A percentile compares a stretch with the other conserved stretches of the same genome.
Evolutionary conservation across 2,888 invertebrate species (phyloP).

Genomic region (Drepana falcataria): DNA sequence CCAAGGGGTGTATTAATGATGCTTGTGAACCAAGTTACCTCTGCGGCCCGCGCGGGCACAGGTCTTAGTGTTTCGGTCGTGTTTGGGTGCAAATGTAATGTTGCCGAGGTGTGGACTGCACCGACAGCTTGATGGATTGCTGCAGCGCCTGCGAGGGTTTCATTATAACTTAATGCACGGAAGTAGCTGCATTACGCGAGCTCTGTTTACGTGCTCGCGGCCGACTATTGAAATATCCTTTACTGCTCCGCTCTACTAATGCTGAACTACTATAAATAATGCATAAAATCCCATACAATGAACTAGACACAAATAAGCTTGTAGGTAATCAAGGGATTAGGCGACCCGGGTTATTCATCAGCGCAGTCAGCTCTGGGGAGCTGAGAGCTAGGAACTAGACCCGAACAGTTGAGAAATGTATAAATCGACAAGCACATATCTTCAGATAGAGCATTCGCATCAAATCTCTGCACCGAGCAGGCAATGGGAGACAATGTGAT

Average conservation of each 20-base stretch:
- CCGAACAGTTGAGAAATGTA: no score
- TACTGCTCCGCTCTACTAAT: no score
- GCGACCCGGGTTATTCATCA: no score
- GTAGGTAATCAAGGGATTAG: no score
- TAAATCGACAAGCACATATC: no score
- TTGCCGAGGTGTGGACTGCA: conserved; percentile 31
- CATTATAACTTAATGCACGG: conserved; percentile 33
- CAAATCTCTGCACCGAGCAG: conserved; percentile 27
- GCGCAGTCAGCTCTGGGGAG: no score
- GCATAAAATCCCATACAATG: no score
- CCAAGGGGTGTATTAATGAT: conserved; percentile 35
- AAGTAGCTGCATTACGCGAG: conserved; percentile 2
- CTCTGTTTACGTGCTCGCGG: conserved; percentile 3
- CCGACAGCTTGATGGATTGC: conserved; percentile 62
- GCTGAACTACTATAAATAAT: no score
- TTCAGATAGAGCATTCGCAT: conserved; percentile 24
- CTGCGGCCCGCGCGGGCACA: conserved; percentile 24
- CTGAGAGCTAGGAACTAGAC: no score
- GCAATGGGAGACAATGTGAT: conserved; percentile 41
- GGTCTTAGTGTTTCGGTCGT: conserved; percentile 9
- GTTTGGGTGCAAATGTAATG: conserved; percentile 29
- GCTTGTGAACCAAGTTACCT: conserved; percentile 35
- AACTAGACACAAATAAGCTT: no score
- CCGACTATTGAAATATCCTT: not conserved
- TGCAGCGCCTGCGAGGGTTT: conserved; percentile 45